Base-by-base conservation (phyloP, 2,113 vertebrate genomes). In the Oriolus oriolus region DNA sequence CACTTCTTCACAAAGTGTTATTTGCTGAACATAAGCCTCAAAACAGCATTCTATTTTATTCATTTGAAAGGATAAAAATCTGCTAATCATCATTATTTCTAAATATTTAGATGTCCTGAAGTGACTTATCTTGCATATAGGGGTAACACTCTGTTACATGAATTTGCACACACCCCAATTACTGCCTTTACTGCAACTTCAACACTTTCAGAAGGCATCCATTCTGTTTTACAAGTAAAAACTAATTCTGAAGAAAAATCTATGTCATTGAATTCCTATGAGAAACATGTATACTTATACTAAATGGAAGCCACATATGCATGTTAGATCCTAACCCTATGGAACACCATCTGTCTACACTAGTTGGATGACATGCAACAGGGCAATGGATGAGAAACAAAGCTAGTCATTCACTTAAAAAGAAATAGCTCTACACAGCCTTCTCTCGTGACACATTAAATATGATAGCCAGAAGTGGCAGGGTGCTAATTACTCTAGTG, bases 401-500 rank as follows among this genome's bases (percentile, higher is more conserved):
- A 96, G 61, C 66, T 50, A 78, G 73, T 85, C 57, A 85, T 95
- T 93, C 84, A 74, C 59, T 95, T 88, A 57, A 96, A 91, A 89
- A 44, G 31, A 90, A 96, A 96, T 74, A 93, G 68, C 57, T 95
- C 71, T 82, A 90, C 77, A 54, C 45, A 87, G 76, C 93, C 66
- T 87, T 96, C 80, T 97, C 95, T 93, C 44, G 68, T 92, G 93
- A 97, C 93, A 97, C 71, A 95, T 97, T 98, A 97, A 97, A 96
- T 92, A 93, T 14, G 89, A 97, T 95, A 97, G 97, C 94, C 95
- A 98, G 93, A 95, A 97, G 89, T 98, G 96, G 89, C 95, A 97
- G 97, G 90, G 94, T 97, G 96, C 95, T 98, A 98, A 98, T 98
- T 98, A 97, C 95, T 94, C 69, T n/a, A 95, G 96, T 96, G 96